Conservation (phyloP, 2,797 vertebrate genomes). For the Xyrichtys novacula region DNA sequence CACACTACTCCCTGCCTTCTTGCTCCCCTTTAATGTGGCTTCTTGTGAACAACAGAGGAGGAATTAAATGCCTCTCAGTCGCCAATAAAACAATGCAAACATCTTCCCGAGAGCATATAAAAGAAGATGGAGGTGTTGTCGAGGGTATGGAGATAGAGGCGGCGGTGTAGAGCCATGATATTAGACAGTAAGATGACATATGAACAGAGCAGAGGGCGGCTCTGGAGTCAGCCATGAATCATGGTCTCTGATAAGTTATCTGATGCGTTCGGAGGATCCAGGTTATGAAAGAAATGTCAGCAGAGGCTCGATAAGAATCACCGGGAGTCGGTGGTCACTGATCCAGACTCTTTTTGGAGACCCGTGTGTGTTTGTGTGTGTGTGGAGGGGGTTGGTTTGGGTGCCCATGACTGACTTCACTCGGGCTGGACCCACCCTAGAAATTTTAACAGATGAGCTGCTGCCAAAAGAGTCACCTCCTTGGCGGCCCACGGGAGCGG, state of each 20-base stretch:
- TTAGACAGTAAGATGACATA: conserved; percentile 74
- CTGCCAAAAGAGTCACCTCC: conserved; percentile 73
- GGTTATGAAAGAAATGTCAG: conserved; percentile 51
- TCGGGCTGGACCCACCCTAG: conserved; percentile 66
- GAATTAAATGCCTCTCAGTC: conserved; percentile 82
- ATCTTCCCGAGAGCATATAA: conserved; percentile 79
- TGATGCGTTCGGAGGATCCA: conserved; percentile 59
- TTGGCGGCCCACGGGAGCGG: conserved; percentile 45
- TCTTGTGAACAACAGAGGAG: conserved; percentile 74
- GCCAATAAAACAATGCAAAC: conserved; percentile 84
- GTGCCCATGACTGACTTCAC: conserved; percentile 70
- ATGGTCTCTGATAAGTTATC: conserved; percentile 63
- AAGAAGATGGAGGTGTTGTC: conserved; percentile 79
- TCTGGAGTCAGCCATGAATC: conserved; percentile 67
- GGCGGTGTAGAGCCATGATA: conserved; percentile 56
- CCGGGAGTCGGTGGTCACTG: conserved; percentile 25
- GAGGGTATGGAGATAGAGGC: conserved; percentile 73
- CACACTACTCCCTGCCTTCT: conserved; percentile 78
- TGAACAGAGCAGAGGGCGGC: conserved; percentile 50
- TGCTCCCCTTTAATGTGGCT: conserved; percentile 82
- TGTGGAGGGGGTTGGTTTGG: too few relatives aligned
- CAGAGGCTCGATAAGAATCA: conserved; percentile 46
- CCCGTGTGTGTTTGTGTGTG: too few relatives aligned
- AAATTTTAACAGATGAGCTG: conserved; percentile 79
- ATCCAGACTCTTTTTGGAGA: conserved; percentile 16